phyloP scores from a whole-genome alignment of 2,113 vertebrate genomes.

The Cynoglossus semilaevis region DNA sequence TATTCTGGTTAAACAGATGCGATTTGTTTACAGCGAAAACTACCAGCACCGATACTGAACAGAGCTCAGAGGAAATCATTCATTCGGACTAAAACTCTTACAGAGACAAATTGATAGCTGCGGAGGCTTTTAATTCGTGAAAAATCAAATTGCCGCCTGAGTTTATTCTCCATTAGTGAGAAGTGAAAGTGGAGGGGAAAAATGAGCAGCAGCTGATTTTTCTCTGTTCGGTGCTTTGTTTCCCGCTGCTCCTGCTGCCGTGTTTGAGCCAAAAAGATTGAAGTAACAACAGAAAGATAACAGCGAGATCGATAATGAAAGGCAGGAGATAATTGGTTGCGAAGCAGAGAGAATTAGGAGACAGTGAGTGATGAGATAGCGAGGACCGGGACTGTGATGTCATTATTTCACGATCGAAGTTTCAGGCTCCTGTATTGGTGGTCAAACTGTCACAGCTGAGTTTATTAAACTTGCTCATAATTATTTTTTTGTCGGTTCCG shows the following conservation, averaged over 20 bases:
- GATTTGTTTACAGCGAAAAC: not conserved
- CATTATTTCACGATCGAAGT: no score
- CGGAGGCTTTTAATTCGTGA: constrained; percentile 43
- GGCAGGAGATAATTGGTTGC: constrained; percentile 77
- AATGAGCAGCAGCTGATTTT: constrained; percentile 48
- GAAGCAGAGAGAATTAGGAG: constrained; percentile 74
- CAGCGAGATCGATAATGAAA: constrained; percentile 78
- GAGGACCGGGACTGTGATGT: no score
- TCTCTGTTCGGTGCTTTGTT: no score
- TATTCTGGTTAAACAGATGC: no score
- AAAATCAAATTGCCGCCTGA: constrained; percentile 29
- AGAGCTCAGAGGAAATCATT: constrained; percentile 41
- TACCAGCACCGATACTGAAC: constrained; percentile 27
- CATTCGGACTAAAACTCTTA: constrained; percentile 35
- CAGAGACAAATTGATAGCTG: constrained; percentile 36
- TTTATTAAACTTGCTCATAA: no score
- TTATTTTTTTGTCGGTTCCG: no score
- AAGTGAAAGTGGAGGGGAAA: constrained; percentile 55
- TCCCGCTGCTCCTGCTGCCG: no score
- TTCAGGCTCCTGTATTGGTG: constrained; percentile 34
- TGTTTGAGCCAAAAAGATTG: constrained; percentile 62
- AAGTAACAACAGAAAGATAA: constrained; percentile 76
- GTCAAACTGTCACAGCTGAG: no score
- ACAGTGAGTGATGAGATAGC: constrained; percentile 76
- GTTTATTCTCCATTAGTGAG: constrained; percentile 40